Base-by-base conservation (phyloP, 2,113 vertebrate genomes). In the Zosterops pallidus region DNA sequence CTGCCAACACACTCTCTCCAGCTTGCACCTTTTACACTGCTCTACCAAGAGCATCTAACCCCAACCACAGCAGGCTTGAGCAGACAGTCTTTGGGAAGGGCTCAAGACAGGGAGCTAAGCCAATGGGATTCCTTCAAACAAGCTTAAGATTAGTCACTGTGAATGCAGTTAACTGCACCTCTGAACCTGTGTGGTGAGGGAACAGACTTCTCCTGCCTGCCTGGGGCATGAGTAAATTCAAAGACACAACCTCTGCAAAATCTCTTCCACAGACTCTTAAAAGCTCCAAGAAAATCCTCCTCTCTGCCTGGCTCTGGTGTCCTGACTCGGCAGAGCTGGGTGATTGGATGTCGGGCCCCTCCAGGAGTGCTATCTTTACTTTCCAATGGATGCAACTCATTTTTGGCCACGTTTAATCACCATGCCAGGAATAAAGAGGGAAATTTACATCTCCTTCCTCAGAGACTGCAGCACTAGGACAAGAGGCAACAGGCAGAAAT, bases 321-420 rank as follows among this genome's bases (percentile, higher is more conserved):
- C 53, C 44, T 68, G 41, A 17, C 49, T 53, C 6, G 1, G 60
- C 65, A 71, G 65, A 46, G 35, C 44, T 37, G 29, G 52, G 26
- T 44, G 57, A 49, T 3, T 0, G 0, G 39, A 41, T 31, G 26
- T n/a, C 60, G 64, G 64, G 15, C 16, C 8, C 33, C 50, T 80
- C 57, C 64, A 65, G 59, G 9, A 67, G 39, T 10, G 16, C 7
- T 14, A 4, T 3, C 46, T 47, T 79, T 47, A 68, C n/a, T 41
- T 76, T 60, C 37, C 74, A 82, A 15, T 1, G 14, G 44, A 68
- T 49, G 18, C 14, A 88, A 39, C 41, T 23, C 35, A 3, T 25
- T 83, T 69, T 72, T 72, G 46, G 31, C n/a, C 35, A 87, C 2
- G 0, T 71, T 82, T 52, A 52, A 92, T 35, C 55, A 57, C 23